Conservation (phyloP, 2,888 invertebrate genomes). For the Tenthredo notha region DNA sequence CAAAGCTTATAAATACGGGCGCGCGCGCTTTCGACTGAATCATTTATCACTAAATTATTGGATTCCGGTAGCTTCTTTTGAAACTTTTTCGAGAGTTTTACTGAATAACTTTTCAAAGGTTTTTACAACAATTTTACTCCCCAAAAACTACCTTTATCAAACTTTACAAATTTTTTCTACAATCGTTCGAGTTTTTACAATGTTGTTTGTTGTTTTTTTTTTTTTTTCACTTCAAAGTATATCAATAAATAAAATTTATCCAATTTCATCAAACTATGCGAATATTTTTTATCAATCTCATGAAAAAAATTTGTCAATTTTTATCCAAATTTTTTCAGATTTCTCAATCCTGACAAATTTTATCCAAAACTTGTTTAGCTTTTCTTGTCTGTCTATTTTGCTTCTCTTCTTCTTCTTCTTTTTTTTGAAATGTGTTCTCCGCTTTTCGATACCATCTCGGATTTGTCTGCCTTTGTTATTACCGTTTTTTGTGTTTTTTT, state of each 20-base stretch:
- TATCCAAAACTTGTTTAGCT: not conserved
- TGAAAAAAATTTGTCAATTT: not conserved
- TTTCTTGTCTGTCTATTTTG: not conserved
- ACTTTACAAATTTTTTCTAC: not conserved
- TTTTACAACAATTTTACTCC: not conserved
- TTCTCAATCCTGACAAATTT: not conserved
- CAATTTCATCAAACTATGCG: no score
- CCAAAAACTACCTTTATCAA: not conserved
- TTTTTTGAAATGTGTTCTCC: not conserved
- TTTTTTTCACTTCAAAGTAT: no score
- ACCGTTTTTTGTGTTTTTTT: not conserved
- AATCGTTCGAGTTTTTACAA: not conserved
- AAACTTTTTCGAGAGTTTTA: not conserved
- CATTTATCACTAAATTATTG: not conserved
- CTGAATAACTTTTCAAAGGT: not conserved
- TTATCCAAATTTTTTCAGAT: no score
- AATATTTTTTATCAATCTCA: not conserved
- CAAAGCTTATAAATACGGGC: constrained; percentile 2
- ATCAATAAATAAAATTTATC: no score
- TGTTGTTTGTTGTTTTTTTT: no score
- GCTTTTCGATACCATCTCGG: not conserved
- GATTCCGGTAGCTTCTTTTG: not conserved
- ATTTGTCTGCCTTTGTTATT: not conserved
- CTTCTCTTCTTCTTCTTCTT: not conserved
- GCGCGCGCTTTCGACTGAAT: not conserved